phyloP scores from a whole-genome alignment of 2,113 vertebrate genomes.

The Trachemys scripta region DNA sequence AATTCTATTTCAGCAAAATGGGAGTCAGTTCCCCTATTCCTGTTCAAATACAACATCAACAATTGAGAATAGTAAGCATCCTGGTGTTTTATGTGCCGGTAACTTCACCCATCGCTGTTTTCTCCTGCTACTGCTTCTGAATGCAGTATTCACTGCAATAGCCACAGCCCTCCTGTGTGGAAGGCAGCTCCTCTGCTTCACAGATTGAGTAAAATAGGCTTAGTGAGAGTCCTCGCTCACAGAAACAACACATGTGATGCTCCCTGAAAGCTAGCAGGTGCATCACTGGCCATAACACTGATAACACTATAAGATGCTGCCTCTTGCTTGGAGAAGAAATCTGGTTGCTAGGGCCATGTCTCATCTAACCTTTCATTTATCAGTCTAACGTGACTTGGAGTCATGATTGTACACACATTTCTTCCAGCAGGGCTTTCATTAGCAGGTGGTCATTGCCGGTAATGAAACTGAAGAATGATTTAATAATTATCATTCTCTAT shows the following conservation, averaged over 20 bases:
- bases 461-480: background rate
- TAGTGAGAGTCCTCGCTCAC: conserved; percentile 37
- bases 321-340: conserved; percentile 17
- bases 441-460: background rate
- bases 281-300: conserved; percentile 46
- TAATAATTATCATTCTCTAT: background rate
- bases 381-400: conserved; percentile 39
- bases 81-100: conserved; percentile 24
- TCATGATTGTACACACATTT: background rate
- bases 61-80: conserved; percentile 14
- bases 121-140: conserved; percentile 46
- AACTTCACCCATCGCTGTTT: conserved; percentile 68
- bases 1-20: conserved; percentile 47
- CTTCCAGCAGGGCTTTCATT: background rate
- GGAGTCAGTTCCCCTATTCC: conserved; percentile 37
- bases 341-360: conserved; percentile 21
- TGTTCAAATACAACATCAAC: conserved; percentile 38
- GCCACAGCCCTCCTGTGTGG: conserved; percentile 56
- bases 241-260: conserved; percentile 20
- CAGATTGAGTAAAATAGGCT: conserved; percentile 16
- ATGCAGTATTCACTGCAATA: conserved; percentile 69
- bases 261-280: conserved; percentile 64
- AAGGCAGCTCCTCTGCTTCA: conserved; percentile 53
- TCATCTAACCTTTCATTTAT: conserved; percentile 43
- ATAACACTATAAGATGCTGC: background rate